A percentile compares a stretch with the other conserved stretches of the same genome.
phyloP scores from a whole-genome alignment of 2,888 invertebrate species.

The Chrysomela aeneicollis region DNA sequence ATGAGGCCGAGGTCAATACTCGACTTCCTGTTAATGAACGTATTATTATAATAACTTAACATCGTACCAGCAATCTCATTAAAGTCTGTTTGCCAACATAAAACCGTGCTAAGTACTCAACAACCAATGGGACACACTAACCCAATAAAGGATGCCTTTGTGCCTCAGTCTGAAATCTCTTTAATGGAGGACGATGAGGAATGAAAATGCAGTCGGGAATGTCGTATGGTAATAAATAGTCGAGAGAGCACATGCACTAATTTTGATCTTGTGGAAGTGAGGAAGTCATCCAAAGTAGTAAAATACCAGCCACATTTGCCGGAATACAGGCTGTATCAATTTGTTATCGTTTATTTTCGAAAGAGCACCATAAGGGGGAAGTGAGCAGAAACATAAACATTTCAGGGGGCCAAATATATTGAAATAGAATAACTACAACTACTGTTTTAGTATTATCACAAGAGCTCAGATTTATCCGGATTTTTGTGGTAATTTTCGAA shows the following conservation, averaged over 20 bases:
- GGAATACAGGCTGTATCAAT: too few relatives aligned
- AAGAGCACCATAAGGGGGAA: too few relatives aligned
- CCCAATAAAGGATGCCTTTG: slow-evolving; percentile 31
- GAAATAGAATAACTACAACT: too few relatives aligned
- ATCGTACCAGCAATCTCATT: slow-evolving; percentile 30
- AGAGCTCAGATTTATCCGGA: too few relatives aligned
- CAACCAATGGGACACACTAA: slow-evolving; percentile 30
- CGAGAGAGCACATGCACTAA: not conserved
- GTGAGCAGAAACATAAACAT: too few relatives aligned
- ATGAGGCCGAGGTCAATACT: not conserved
- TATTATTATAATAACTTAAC: not conserved
- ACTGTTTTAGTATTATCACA: too few relatives aligned
- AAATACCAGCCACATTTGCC: too few relatives aligned
- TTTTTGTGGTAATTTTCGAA: too few relatives aligned
- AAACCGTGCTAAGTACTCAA: slow-evolving; percentile 30
- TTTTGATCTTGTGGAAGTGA: too few relatives aligned
- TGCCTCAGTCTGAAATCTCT: slow-evolving; percentile 5
- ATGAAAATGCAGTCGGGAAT: not conserved
- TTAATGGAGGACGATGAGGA: not conserved
- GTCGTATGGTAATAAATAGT: not conserved
- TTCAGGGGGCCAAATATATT: too few relatives aligned
- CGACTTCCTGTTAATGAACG: not conserved
- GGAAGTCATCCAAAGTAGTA: too few relatives aligned
- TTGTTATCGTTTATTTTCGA: too few relatives aligned
- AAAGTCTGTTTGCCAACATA: slow-evolving; percentile 34